phyloP scores from a whole-genome alignment of 1,140 invertebrate species.

The Sesamia nonagrioides region DNA sequence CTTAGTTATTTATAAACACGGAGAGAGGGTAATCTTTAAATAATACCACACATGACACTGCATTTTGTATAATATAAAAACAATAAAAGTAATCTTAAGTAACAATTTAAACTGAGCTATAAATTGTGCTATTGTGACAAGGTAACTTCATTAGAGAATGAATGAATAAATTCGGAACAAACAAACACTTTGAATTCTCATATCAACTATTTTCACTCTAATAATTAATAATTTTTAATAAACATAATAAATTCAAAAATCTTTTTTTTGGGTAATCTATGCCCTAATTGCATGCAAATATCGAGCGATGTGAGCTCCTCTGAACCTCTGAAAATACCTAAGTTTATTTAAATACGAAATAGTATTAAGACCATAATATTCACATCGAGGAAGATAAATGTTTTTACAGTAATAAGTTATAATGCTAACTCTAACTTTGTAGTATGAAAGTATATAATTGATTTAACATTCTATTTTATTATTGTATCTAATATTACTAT shows the following conservation, averaged over 20 bases:
- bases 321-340: neutral
- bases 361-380: neutral
- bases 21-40: neutral
- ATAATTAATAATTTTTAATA: conserved; percentile 19
- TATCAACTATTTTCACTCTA: conserved; percentile 27
- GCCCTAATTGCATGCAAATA: neutral
- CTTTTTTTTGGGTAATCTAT: conserved; percentile 10
- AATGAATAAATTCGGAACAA: conserved; percentile 35
- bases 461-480: no score
- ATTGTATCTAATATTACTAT: no score
- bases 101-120: conserved; percentile 17
- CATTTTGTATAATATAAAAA: conserved; percentile 49
- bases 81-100: conserved; percentile 45
- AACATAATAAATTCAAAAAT: conserved; percentile 18
- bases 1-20: neutral
- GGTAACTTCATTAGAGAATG: neutral
- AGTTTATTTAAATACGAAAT: neutral
- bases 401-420: no score
- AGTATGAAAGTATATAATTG: no score
- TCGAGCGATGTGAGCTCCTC: neutral
- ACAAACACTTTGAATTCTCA: conserved; percentile 27
- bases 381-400: no score
- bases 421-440: no score
- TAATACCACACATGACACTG: conserved; percentile 27
- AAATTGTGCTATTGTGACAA: conserved; percentile 45